Conservation (phyloP, 2,888 invertebrate species). For the Plebejus argus region DNA sequence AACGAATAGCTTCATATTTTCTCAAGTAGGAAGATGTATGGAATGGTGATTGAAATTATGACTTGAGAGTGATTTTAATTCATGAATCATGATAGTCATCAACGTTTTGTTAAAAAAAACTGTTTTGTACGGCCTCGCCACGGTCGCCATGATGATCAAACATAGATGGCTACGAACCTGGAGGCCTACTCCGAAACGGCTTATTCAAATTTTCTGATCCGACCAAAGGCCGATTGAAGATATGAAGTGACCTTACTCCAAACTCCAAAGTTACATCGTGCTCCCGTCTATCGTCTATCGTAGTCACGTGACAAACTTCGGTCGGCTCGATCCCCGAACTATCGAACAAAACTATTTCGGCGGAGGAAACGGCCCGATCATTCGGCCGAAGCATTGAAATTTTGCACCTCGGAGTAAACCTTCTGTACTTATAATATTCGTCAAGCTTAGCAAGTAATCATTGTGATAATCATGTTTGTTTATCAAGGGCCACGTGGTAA, state of each 20-base stretch:
- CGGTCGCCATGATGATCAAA: not conserved
- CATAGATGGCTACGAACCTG: not conserved
- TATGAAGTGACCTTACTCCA: too few relatives aligned
- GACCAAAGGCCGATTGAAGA: not conserved
- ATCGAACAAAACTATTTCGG: too few relatives aligned
- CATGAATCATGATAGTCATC: not conserved
- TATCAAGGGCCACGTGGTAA: not conserved
- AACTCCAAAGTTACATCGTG: too few relatives aligned
- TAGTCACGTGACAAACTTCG: too few relatives aligned
- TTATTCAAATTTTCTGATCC: not conserved
- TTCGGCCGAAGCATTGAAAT: too few relatives aligned
- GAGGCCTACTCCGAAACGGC: not conserved
- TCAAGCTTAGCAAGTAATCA: not conserved
- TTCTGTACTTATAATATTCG: too few relatives aligned
- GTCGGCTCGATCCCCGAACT: too few relatives aligned
- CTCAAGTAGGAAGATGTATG: not conserved
- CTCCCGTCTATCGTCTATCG: too few relatives aligned
- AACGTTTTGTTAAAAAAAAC: too few relatives aligned
- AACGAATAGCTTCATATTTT: not conserved
- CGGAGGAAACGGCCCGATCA: too few relatives aligned
- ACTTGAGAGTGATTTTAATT: not conserved
- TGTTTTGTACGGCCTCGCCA: too few relatives aligned
- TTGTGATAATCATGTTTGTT: not conserved
- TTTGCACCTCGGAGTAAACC: too few relatives aligned
- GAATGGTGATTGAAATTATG: not conserved